Percentiles rank a stretch among this genome's conserved stretches.
Conservation (phyloP, 2,113 vertebrate species). For the Psettodes erumei region DNA sequence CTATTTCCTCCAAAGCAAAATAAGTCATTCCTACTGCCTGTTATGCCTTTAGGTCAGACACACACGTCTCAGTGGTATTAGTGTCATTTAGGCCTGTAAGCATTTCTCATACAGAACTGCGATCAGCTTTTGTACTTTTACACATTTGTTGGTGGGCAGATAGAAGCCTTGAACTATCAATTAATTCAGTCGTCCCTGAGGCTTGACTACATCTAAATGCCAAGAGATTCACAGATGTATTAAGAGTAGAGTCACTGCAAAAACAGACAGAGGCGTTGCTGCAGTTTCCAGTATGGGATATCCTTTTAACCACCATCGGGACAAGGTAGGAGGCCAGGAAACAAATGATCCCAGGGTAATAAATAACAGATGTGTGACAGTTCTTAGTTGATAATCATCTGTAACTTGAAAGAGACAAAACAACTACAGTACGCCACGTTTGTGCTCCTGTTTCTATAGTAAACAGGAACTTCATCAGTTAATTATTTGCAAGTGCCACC, state of each 20-base stretch:
- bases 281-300: neutral
- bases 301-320: neutral
- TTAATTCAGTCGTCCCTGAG: neutral
- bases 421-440: neutral
- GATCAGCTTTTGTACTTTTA: conserved; percentile 4
- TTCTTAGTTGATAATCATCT: neutral
- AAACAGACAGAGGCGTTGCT: neutral
- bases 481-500: conserved; percentile 1
- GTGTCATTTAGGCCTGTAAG: conserved; percentile 17
- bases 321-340: neutral
- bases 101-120: conserved; percentile 3
- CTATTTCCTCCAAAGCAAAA: conserved; percentile 57
- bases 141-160: neutral
- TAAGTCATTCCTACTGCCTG: conserved; percentile 24
- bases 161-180: neutral
- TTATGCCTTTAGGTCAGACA: conserved; percentile 44
- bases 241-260: neutral
- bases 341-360: neutral
- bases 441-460: conserved; percentile 18
- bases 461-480: conserved; percentile 1
- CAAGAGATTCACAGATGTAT: neutral
- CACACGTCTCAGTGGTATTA: conserved; percentile 33
- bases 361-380: neutral
- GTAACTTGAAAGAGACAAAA: neutral
- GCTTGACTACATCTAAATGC: neutral